Percentiles rank a stretch among this genome's conserved stretches.
phyloP scores from a whole-genome alignment of 2,888 invertebrate genomes.

The Thysanoteuthis rhombus region DNA sequence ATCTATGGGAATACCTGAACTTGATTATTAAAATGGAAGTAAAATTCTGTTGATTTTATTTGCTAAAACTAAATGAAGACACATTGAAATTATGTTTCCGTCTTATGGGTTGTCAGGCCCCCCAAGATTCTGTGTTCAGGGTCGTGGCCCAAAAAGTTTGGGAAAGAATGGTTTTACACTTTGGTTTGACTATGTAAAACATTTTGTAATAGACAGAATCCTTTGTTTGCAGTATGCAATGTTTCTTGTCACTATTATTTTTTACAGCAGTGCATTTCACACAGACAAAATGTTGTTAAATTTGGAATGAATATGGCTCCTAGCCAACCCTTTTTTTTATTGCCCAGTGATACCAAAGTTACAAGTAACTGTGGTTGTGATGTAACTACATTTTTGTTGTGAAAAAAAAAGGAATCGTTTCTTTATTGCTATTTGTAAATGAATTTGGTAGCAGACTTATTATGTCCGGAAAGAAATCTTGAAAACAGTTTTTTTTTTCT shows the following conservation, averaged over 20 bases:
- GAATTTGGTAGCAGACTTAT: background rate
- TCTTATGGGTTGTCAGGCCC: no score
- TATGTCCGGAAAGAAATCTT: conserved; percentile 12
- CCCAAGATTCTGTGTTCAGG: no score
- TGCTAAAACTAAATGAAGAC: no score
- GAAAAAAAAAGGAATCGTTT: background rate
- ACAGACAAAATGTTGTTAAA: background rate
- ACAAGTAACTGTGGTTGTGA: background rate
- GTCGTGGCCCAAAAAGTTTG: no score
- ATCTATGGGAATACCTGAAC: no score
- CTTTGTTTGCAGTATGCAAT: background rate
- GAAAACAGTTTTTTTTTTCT: background rate
- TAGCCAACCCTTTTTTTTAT: background rate
- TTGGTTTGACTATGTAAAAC: no score
- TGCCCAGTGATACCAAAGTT: background rate
- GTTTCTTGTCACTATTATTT: background rate
- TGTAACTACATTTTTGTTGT: background rate
- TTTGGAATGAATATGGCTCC: background rate
- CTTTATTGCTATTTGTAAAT: background rate
- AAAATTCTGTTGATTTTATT: no score
- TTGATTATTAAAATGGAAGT: no score
- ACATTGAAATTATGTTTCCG: no score
- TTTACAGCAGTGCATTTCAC: background rate
- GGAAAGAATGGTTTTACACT: no score
- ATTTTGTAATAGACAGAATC: background rate